phyloP scores from a whole-genome alignment of 2,113 vertebrate species.

The Phrynocephalus versicolor region DNA sequence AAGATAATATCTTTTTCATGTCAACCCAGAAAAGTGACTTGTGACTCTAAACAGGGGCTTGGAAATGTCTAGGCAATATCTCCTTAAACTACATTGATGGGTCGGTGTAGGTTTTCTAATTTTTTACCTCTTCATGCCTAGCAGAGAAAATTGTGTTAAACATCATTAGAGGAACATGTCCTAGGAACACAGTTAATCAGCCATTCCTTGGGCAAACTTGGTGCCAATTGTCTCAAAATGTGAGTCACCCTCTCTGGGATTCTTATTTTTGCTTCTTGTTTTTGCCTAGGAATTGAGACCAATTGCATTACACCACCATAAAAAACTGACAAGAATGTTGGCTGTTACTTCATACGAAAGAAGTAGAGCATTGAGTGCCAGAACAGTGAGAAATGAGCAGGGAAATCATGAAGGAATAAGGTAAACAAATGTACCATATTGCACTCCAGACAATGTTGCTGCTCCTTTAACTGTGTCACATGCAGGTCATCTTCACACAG shows the following conservation, averaged over 20 bases:
- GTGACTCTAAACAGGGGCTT: no score
- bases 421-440: not conserved
- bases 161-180: not conserved
- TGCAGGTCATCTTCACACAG: no score
- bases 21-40: not conserved
- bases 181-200: not conserved
- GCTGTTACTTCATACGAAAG: no score
- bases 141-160: not conserved
- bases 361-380: no score
- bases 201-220: not conserved
- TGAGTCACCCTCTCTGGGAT: not conserved
- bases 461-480: not conserved
- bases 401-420: not conserved
- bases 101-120: no score
- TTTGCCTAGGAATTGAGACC: not conserved
- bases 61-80: no score
- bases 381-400: not conserved
- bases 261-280: not conserved
- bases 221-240: not conserved
- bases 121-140: not conserved
- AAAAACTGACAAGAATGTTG: no score
- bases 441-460: not conserved
- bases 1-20: constrained; percentile 23
- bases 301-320: no score
- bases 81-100: no score